phyloP scores from a whole-genome alignment of 2,113 vertebrate genomes.

The Mohoua ochrocephala region DNA sequence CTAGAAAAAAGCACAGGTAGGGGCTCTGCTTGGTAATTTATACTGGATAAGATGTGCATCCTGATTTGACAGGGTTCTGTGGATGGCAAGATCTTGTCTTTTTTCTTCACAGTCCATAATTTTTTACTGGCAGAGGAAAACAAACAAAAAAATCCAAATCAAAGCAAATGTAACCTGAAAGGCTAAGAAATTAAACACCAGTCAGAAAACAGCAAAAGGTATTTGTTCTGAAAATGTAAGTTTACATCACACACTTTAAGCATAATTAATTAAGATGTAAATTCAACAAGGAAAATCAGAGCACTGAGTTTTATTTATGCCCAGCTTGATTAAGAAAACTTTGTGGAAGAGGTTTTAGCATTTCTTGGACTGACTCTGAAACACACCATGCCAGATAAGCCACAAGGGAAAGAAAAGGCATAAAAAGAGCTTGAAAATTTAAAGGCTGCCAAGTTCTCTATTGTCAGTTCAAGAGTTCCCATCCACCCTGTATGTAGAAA shows the following conservation, averaged over 20 bases:
- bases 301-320: not conserved
- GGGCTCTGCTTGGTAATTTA: not conserved
- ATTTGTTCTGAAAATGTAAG: not conserved
- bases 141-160: not conserved
- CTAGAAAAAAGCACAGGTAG: not conserved
- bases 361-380: not conserved
- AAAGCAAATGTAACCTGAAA: not conserved
- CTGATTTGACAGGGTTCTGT: not conserved
- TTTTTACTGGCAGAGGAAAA: not conserved
- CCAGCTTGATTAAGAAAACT: not conserved
- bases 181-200: not conserved
- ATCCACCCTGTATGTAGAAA: not conserved
- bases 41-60: not conserved
- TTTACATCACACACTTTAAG: not conserved
- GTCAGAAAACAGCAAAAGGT: not conserved
- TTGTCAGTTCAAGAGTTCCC: not conserved
- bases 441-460: not conserved
- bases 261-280: constrained; percentile 2
- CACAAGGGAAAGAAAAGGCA: not conserved
- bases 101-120: not conserved
- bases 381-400: not conserved
- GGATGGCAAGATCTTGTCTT: not conserved
- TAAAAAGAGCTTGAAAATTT: not conserved
- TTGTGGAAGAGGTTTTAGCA: not conserved
- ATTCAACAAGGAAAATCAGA: not conserved